Conservation (phyloP, 2,888 invertebrate species). For the Mellilla xanthometata region DNA sequence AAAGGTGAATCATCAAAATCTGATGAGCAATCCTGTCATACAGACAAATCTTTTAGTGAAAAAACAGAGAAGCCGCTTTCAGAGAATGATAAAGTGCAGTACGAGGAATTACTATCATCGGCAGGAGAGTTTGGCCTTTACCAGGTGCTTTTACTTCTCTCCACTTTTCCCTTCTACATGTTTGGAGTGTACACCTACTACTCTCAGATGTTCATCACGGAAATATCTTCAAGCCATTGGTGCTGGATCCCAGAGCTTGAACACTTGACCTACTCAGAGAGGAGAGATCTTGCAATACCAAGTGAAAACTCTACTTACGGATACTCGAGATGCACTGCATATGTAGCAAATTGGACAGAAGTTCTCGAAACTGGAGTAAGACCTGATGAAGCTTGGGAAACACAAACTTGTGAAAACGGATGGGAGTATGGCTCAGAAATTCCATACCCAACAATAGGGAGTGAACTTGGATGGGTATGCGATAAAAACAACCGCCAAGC, state of each 20-base stretch:
- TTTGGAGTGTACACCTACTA: conserved; percentile 36
- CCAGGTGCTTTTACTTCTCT: conserved; percentile 32
- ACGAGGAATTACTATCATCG: conserved; percentile 35
- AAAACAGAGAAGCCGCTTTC: conserved; percentile 13
- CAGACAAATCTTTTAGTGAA: no score
- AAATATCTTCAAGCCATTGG: conserved; percentile 38
- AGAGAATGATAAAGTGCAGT: conserved; percentile 24
- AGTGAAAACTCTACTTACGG: conserved; percentile 40
- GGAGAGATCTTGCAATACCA: conserved; percentile 35
- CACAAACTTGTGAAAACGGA: conserved; percentile 46
- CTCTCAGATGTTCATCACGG: conserved; percentile 37
- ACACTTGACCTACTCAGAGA: conserved; percentile 33
- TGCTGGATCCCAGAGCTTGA: conserved; percentile 39
- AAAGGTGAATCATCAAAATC: no score
- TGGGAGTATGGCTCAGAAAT: conserved; percentile 59
- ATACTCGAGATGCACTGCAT: conserved; percentile 48
- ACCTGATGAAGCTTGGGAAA: conserved; percentile 46
- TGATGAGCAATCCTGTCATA: no score
- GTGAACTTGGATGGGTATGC: conserved; percentile 56
- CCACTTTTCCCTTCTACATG: conserved; percentile 36
- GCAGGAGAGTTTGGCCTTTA: conserved; percentile 39
- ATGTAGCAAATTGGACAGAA: conserved; percentile 49
- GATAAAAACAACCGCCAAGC: conserved; percentile 55
- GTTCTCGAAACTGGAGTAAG: conserved; percentile 34
- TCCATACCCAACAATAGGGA: conserved; percentile 55